Base-by-base conservation (phyloP, 1,140 invertebrate species). In the Leptestheria dahalacensis region DNA sequence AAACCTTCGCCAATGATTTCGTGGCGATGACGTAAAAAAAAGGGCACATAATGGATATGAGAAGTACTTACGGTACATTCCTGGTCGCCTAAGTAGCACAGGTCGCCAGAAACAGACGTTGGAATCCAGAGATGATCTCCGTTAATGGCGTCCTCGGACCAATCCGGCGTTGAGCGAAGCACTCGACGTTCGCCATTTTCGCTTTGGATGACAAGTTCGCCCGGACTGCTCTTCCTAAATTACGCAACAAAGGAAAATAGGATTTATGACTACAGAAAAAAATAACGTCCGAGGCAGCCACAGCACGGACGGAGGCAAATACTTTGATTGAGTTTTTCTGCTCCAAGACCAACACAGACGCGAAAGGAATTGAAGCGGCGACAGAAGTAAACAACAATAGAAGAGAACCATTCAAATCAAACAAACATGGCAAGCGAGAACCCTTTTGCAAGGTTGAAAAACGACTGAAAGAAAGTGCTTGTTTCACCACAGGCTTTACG, bases 91-190 rank as follows among this genome's bases (percentile, higher is more conserved):
- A 91, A 82, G 70, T 94, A 93, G 71, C 92, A 96, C 68, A 90
- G 86, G 70, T 95, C 91, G 1, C 90, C 90, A 3, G 91, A 94
- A 24, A 85, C 84, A 4, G 85, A 83, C 3, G 86, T 88, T 46
- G 85, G 82, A 59, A 84, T 81, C 88, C 88, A 92, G 59, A 91
- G 78, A 71, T 93, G 88, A 71, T 90, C 88, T 1, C 85, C 86
- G 71, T 87, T 88, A 62, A 85, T 71, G 2, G 88, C 86, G 23
- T 73, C 72, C 64, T 86, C 82, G 46, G 79, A 78, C 87, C 87
- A 90, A 70, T 90, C 86, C 6, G 86, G 86, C 12, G 85, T 88
- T 53, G 83, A 82, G 59, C 85, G 78, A 28, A 84, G 76, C 48
- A 81, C 78, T 46, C 84, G 75, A 12, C 61, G 24, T 41, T 62